Conservation (phyloP, 2,797 vertebrate genomes). For the Macropodus opercularis region DNA sequence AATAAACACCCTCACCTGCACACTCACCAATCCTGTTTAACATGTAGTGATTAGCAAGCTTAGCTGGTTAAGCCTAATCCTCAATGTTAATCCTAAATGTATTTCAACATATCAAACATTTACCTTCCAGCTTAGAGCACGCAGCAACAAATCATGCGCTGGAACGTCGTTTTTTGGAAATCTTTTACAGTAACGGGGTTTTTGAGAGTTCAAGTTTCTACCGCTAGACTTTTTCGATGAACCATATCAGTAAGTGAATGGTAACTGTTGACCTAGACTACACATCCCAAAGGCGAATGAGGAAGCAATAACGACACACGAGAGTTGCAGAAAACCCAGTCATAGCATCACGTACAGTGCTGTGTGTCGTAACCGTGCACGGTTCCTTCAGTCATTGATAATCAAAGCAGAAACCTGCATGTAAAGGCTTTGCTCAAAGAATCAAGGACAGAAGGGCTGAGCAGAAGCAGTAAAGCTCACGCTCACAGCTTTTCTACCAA, state of each 20-base stretch:
- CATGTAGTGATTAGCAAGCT: conserved; percentile 67
- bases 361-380: not conserved
- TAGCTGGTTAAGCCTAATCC: conserved; percentile 75
- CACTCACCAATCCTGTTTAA: conserved; percentile 63
- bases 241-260: too few relatives aligned
- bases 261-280: too few relatives aligned
- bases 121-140: conserved; percentile 56
- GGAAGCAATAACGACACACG: too few relatives aligned
- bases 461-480: conserved; percentile 18
- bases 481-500: not conserved
- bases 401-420: not conserved
- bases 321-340: conserved; percentile 13
- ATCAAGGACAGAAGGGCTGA: not conserved
- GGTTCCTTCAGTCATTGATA: conserved; percentile 24
- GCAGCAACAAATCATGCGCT: conserved; percentile 16
- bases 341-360: conserved; percentile 8
- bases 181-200: too few relatives aligned
- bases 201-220: too few relatives aligned
- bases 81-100: conserved; percentile 62
- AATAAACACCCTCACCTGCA: conserved; percentile 73
- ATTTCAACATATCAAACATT: conserved; percentile 71
- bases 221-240: too few relatives aligned
- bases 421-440: not conserved
- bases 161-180: conserved; percentile 18
- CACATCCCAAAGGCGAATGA: too few relatives aligned